Evolutionary conservation across 1,140 invertebrate species (phyloP), one percentile per base, ranked within the genome.

Genomic region (Plectus sambesii): DNA sequence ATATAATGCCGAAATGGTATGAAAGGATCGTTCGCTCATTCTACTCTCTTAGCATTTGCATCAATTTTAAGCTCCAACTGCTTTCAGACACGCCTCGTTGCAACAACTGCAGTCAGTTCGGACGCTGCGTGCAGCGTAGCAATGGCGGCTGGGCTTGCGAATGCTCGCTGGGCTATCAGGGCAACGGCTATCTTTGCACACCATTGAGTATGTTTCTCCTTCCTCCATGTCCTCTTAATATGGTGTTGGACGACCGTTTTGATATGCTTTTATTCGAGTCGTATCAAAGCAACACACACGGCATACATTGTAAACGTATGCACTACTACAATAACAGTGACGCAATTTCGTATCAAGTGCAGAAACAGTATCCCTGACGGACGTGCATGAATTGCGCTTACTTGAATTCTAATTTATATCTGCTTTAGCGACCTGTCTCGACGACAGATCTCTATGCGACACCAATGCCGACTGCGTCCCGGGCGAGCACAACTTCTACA

Each of bases 131-230:
- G 4, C 47, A 51, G 23, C 45, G 53, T 45, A 33, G 39, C 9
- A 53, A 20, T 6, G 56, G 55, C 29, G 56, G n/a, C 12, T 58
- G 40, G 29, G 37, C 36, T 15, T 73, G 71, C 47, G 50, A 62
- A 15, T 79, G 77, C 58, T 72, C 71, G 40, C 58, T 64, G 3
- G 73, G 75, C 22, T 75, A 62, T 68, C 75, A 78, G 40, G 85
- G 85, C 42, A 82, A 87, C 66, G 86, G 53, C 33, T 77, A 75
- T 41, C 69, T 71, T 0, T 87, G 84, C 66, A 72, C 71, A 51
- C 77, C 74, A 41, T 73, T 75, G 68, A 76, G 77, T 79, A 68
- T 68, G 66, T 55, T n/a, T n/a, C n/a, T n/a, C 5, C 17, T 47
- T 49, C 23, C 33, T 9, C 12, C 23, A 39, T 9, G 26, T 17